Evolutionary conservation across 2,113 vertebrate species (phyloP), one percentile per base, ranked within the genome.

Genomic region (Todiramphus chloris): DNA sequence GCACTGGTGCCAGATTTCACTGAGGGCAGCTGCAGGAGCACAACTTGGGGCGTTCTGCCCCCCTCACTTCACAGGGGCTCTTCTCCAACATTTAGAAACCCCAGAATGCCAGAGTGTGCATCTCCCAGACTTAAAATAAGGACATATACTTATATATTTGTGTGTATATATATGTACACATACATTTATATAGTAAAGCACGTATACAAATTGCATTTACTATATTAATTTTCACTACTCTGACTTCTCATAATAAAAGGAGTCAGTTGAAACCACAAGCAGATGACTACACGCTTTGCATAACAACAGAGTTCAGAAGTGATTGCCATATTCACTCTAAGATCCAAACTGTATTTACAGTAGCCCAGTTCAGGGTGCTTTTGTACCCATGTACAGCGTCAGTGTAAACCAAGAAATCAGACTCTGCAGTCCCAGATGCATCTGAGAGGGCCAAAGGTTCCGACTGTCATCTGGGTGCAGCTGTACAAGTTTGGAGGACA

Each of bases 61-160:
- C 50, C 24, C 50, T 46, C 50, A 2, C 28, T 21, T 25, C 0
- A 0, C 3, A 27, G 33, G 1, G 20, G 25, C 43, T 67, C 64
- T 21, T 67, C 64, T 18, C 46, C 46, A 33, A 5, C 6, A 6
- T 2, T 62, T 30, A 50, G 24, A 87, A 79, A 25, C 5, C 6
- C 8, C 46, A 56, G 17, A 80, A 23, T 30, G 48, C 3, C 31
- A n/a, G 21, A 25, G 16, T 11, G 16, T n/a, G 0, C 5, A 55
- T 66, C 27, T 10, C 39, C 9, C 27, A 31, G 9, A 67, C 62
- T 41, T 14, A 5, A 37, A 23, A 37, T 4, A 11, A 15, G 24
- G 25, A 51, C 50, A 51, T 51, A 16, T 63, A 23, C 13, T 58
- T 33, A 48, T 16, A 6, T 28, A 37, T 67, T n/a, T 72, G 30